Base-by-base conservation (phyloP, 37 sponge, comb jelly and placozoan species). In the Axinella damicornis region DNA sequence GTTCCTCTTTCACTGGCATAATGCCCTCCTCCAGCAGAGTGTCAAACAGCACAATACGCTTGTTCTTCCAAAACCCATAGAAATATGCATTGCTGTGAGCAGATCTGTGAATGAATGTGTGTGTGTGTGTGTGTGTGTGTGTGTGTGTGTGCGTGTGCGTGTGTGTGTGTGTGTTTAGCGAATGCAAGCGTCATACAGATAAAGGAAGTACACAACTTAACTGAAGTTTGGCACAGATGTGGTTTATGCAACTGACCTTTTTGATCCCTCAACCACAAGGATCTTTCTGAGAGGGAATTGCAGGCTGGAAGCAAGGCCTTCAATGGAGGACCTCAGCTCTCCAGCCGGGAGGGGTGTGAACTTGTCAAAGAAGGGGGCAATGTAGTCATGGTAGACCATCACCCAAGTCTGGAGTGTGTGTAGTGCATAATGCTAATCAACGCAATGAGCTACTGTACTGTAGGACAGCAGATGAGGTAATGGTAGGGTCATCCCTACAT, bases 81-180 rank as follows among this genome's bases (percentile, higher is more conserved):
- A 96, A 90, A 79, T 97, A 98, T 19, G 99, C 99, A 78, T 98
- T 98, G 85, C 97, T 96, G 80, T 98, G 99, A 33, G 93, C 89
- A 2, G 97, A 93, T 31, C 96, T 86, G 55, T 15, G n/a, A n/a
- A n/a, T n/a, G n/a, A n/a, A n/a, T n/a, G n/a, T n/a, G n/a, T n/a
- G n/a, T n/a, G n/a, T n/a, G 46, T 9, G 9, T 46, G 46, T 46
- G 46, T n/a, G n/a, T n/a, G n/a, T n/a, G n/a, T n/a, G n/a, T n/a
- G n/a, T n/a, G 46, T 9, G 9, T 46, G 46, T 46, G 46, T n/a
- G n/a, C n/a, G n/a, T n/a, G n/a, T n/a, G 46, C 46, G 9, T 46
- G 46, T 46, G 46, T n/a, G n/a, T n/a, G n/a, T n/a, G n/a, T n/a
- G n/a, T n/a, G n/a, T n/a, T n/a, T n/a, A n/a, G n/a, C n/a, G n/a